Conservation (phyloP, 2,797 vertebrate species). For the Micromesistius poutassou region DNA sequence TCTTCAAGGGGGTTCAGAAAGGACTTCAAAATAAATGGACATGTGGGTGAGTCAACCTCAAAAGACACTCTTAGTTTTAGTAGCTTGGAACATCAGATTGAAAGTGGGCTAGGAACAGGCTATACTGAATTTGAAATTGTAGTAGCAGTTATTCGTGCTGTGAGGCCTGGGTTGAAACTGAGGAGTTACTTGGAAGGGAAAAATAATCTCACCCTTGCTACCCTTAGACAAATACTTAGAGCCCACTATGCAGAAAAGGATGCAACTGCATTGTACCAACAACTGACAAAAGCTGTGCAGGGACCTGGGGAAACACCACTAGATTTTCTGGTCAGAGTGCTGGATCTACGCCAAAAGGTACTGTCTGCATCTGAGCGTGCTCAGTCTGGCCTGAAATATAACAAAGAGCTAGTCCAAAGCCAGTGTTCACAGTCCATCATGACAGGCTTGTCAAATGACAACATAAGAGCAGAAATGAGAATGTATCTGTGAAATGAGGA, state of each 20-base stretch:
- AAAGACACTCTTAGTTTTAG: constrained; percentile 31
- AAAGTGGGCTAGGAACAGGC: constrained; percentile 15
- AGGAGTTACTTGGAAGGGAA: constrained; percentile 34
- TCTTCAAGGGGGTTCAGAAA: constrained; percentile 11
- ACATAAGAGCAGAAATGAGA: constrained; percentile 23
- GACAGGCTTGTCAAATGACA: background rate
- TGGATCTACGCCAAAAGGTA: constrained; percentile 27
- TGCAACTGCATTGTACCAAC: constrained; percentile 23
- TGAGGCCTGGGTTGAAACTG: constrained; percentile 19
- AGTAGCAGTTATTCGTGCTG: constrained; percentile 18
- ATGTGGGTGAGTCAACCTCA: constrained; percentile 22
- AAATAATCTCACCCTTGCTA: constrained; percentile 17
- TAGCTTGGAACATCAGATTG: constrained; percentile 30
- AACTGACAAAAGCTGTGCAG: constrained; percentile 20
- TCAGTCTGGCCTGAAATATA: constrained; percentile 19
- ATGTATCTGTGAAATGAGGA: constrained; percentile 25
- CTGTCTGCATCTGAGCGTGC: constrained; percentile 17
- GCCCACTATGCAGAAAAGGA: constrained; percentile 28
- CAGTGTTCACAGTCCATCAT: constrained; percentile 5
- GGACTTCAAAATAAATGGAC: constrained; percentile 19
- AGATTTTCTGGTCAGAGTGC: constrained; percentile 21
- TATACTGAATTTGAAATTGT: constrained; percentile 21
- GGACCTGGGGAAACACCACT: constrained; percentile 5
- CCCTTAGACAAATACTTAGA: constrained; percentile 25
- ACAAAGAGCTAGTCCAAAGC: constrained; percentile 17